Evolutionary conservation across 2,888 invertebrate species (phyloP), one percentile per base, ranked within the genome.

Genomic region (Pristionchus entomophagus): DNA sequence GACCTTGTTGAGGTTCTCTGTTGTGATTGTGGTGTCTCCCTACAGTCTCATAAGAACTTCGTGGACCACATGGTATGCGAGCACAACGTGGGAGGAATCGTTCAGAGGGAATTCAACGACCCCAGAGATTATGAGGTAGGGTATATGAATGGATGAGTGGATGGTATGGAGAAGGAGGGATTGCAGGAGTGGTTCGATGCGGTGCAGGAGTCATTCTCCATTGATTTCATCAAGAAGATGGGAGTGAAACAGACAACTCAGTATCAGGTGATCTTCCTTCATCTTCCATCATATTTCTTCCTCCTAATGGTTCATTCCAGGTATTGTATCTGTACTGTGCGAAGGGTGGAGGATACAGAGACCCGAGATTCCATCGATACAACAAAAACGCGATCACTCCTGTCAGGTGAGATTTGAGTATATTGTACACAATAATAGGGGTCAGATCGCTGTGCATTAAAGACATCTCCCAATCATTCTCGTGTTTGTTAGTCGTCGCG

Each of bases 171-270:
- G 14, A 32, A 26, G 35, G 26, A 56, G 35, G 45, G 5, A 29
- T 73, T 88, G 32, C 69, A 88, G 88, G 88, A 87, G n/a, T 88
- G 88, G 88, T 88, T 87, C 78, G 88, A 87, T 69, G 88, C 88
- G 0, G 88, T 88, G 22, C 88, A 88, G 51, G 88, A 88, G 17
- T 86, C 88, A 14, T 88, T 88, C 78, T 87, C 87, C 17, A 87
- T 88, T 8, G 88, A 88, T 51, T 88, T 87, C 69, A 81, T 88
- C 49, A 87, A 87, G 84, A 84, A 84, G 53, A 88, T 87, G 88
- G 87, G 87, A 41, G 77, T 87, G 35, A 87, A 88, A 41, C 85
- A 86, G 77, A 86, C 84, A 0, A 38, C 82, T 29, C 83, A 86
- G 19, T 88, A 87, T 38, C 87, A 88, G 59, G 87, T 88, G 26